Percentiles rank a stretch among this genome's conserved stretches.
Evolutionary conservation across 2,888 invertebrate genomes (phyloP).

Genomic region (Parelbella ahira): DNA sequence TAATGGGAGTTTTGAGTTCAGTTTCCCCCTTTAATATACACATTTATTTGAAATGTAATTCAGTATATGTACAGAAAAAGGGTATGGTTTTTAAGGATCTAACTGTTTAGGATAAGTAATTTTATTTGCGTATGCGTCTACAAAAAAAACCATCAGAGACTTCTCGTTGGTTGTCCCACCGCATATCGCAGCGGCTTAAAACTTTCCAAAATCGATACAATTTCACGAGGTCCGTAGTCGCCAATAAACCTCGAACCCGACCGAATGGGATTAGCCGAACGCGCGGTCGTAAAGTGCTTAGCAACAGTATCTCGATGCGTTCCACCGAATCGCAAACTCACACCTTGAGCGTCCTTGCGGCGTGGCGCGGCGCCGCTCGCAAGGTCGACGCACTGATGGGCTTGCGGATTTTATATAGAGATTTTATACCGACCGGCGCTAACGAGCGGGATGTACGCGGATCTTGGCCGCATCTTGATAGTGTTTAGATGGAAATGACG

Average conservation of each 20-base stretch:
- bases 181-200: no score
- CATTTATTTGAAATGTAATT: no score
- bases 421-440: constrained; percentile 3
- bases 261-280: constrained; percentile 5
- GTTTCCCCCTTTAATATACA: no score
- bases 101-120: no score
- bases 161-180: no score
- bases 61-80: no score
- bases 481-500: constrained; percentile 6
- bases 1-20: no score
- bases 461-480: constrained; percentile 22
- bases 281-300: constrained; percentile 8
- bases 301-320: constrained; percentile 14
- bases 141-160: no score
- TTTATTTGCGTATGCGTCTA: no score
- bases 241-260: constrained; percentile 2
- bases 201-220: no score
- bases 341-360: constrained; percentile 15
- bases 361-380: constrained; percentile 48
- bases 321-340: no score
- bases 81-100: no score
- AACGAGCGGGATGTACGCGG: constrained; percentile 32
- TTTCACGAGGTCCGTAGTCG: not conserved
- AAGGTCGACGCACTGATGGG: constrained; percentile 72
- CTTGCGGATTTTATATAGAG: constrained; percentile 62